A percentile compares a stretch with the other conserved stretches of the same genome.
Conservation (phyloP, 2,888 invertebrate genomes). For the Entomobrya proxima region DNA sequence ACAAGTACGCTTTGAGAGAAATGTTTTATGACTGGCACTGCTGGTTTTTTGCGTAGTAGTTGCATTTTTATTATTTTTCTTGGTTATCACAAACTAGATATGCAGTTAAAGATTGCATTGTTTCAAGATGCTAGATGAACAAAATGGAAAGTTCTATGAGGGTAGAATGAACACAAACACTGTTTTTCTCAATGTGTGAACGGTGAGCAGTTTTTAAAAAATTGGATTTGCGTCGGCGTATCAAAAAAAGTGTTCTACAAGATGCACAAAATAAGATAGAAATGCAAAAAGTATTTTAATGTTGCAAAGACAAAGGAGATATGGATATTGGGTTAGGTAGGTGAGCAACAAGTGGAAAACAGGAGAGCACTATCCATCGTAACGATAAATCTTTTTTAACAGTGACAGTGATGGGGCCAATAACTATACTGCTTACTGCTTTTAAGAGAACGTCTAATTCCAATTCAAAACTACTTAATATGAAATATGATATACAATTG, state of each 20-base stretch:
- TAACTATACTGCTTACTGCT: not conserved
- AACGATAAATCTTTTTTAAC: slow-evolving; percentile 34
- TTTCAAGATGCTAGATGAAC: not conserved
- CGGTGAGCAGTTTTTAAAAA: not conserved
- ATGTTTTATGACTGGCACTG: slow-evolving; percentile 13
- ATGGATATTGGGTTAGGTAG: not conserved
- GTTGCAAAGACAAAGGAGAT: not conserved
- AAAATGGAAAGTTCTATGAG: not conserved
- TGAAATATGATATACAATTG: no score
- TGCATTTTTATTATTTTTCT: not conserved
- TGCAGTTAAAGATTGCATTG: slow-evolving; percentile 8
- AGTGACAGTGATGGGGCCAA: slow-evolving; percentile 33
- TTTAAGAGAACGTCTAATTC: not conserved
- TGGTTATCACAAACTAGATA: not conserved
- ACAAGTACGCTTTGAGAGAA: not conserved
- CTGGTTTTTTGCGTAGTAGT: slow-evolving; percentile 29
- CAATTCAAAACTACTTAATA: no score
- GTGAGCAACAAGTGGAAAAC: not conserved
- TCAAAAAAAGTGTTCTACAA: slow-evolving; percentile 13
- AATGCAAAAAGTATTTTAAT: no score
- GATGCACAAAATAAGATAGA: not conserved
- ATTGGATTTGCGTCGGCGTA: slow-evolving; percentile 42
- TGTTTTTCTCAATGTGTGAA: not conserved
- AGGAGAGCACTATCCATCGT: slow-evolving; percentile 25
- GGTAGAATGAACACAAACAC: not conserved